These are phyloP conservation scores for Quadriops clusia DNA, from an alignment of 2,888 invertebrate genomes.

Conservation along the genomic window DNA sequence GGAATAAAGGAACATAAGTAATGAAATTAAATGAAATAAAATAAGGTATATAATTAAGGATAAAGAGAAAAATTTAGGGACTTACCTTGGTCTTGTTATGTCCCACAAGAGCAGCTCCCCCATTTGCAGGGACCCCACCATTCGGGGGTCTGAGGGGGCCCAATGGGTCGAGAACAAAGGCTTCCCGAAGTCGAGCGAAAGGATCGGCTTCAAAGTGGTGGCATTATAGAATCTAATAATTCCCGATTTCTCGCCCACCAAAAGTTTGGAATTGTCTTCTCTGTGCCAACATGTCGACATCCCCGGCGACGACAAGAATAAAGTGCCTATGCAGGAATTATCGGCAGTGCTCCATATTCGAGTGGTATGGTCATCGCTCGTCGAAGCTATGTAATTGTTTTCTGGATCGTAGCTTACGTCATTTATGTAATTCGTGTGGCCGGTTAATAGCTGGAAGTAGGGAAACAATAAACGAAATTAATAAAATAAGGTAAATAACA, in stretches of 20 bases:
- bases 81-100: constrained; percentile 50
- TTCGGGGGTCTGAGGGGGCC: constrained; percentile 48
- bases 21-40: too few species aligned
- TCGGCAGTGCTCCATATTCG: constrained; percentile 50
- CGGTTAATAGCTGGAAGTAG: constrained; percentile 43
- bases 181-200: constrained; percentile 51
- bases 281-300: constrained; percentile 56
- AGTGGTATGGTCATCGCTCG: constrained; percentile 65
- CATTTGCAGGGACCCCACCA: constrained; percentile 51
- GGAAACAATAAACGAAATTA: too few species aligned
- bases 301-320: constrained; percentile 53
- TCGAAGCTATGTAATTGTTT: constrained; percentile 58
- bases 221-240: constrained; percentile 61
- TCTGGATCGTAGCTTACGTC: constrained; percentile 56
- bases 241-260: constrained; percentile 68
- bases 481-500: too few species aligned
- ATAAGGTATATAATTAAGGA: too few species aligned
- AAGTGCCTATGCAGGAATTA: constrained; percentile 42
- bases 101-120: constrained; percentile 60
- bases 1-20: too few species aligned
- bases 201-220: constrained; percentile 49
- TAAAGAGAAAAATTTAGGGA: too few species aligned
- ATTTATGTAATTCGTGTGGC: constrained; percentile 59
- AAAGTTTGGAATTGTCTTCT: constrained; percentile 55
- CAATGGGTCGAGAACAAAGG: constrained; percentile 60